phyloP scores from a whole-genome alignment of 2,888 invertebrate species.

The Andrena marginata region DNA sequence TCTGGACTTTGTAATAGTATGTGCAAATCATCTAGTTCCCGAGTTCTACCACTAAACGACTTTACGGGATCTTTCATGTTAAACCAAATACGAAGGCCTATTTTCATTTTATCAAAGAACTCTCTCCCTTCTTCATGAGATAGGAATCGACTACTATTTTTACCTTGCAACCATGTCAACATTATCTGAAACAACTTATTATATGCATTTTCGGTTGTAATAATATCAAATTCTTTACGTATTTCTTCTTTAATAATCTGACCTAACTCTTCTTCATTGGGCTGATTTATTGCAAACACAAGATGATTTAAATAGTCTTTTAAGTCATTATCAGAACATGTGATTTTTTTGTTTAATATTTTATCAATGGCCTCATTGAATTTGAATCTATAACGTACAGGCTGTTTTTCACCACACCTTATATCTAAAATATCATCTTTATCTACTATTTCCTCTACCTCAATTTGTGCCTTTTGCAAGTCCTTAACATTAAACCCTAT shows the following conservation, averaged over 20 bases:
- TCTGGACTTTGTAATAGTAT: not conserved
- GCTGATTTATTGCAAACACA: slow-evolving; percentile 2
- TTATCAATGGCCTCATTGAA: not conserved
- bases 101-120: not conserved
- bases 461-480: not conserved
- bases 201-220: not conserved
- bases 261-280: slow-evolving; percentile 1
- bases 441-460: not conserved
- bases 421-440: not conserved
- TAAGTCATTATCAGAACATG: not conserved
- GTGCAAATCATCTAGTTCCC: not conserved
- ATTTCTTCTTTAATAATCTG: not conserved
- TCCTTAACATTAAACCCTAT: not conserved
- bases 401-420: not conserved
- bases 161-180: not conserved
- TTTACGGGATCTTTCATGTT: not conserved
- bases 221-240: not conserved
- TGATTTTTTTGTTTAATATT: not conserved
- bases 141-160: not conserved
- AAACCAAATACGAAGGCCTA: not conserved
- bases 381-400: not conserved
- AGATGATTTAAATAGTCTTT: not conserved
- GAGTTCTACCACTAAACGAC: not conserved
- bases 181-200: not conserved
- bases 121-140: not conserved